phyloP scores from a whole-genome alignment of 2,888 invertebrate genomes.

The Caradrina clavipalpis region DNA sequence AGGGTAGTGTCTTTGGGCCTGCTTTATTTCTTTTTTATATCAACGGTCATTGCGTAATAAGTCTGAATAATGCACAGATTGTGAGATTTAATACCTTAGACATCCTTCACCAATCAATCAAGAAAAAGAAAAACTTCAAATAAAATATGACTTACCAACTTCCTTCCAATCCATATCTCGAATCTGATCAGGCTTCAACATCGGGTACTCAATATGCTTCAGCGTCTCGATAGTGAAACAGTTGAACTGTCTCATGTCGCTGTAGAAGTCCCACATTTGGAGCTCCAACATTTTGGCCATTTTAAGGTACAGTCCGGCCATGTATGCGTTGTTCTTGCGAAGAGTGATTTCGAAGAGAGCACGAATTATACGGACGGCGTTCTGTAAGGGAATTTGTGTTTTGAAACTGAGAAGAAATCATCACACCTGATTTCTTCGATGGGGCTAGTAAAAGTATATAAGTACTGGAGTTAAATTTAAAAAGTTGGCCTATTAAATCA shows the following conservation, averaged over 20 bases:
- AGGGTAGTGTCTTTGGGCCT: too few relatives aligned
- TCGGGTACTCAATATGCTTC: constrained; percentile 95
- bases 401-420: neutral
- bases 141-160: constrained; percentile 91
- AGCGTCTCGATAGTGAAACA: constrained; percentile 94
- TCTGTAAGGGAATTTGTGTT: constrained; percentile 90
- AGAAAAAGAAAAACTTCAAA: neutral
- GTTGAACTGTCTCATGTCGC: constrained; percentile 96
- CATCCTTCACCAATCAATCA: too few relatives aligned
- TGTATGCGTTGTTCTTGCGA: constrained; percentile 96
- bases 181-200: constrained; percentile 94
- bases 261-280: constrained; percentile 96
- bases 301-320: constrained; percentile 96
- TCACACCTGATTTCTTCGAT: neutral
- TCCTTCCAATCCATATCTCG: constrained; percentile 97
- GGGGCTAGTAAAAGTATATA: too few relatives aligned
- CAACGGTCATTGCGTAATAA: too few relatives aligned
- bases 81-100: too few relatives aligned
- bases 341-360: constrained; percentile 98
- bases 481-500: too few relatives aligned
- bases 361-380: constrained; percentile 96
- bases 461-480: too few relatives aligned
- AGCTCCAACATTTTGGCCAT: constrained; percentile 98
- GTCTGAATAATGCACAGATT: too few relatives aligned
- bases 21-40: too few relatives aligned